Evolutionary conservation across 2,888 invertebrate genomes (phyloP).

Genomic region (Ormyrus nitidulus): DNA sequence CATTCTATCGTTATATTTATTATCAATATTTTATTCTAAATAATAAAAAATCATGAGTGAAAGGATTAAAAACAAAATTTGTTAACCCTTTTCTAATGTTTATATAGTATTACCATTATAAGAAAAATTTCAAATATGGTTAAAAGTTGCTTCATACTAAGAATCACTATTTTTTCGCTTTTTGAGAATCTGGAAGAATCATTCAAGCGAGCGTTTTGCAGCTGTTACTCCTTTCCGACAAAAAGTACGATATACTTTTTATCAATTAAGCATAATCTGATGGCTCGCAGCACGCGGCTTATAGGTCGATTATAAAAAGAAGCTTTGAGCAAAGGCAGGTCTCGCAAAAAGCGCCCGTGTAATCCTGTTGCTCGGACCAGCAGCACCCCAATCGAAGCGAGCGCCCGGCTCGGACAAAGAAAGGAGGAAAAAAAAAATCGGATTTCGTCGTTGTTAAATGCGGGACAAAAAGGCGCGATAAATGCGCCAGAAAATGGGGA

Average conservation of each 20-base stretch:
- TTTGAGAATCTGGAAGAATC: too few species aligned
- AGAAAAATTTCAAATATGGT: too few species aligned
- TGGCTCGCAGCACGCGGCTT: not conserved
- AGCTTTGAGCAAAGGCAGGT: not conserved
- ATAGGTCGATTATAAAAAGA: not conserved
- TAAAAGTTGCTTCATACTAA: too few species aligned
- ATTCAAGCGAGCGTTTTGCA: too few species aligned
- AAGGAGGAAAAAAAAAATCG: constrained; percentile 41
- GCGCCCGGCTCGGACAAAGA: not conserved
- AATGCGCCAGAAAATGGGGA: constrained; percentile 54
- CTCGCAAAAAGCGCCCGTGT: constrained; percentile 2
- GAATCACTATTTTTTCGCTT: too few species aligned
- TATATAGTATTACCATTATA: too few species aligned
- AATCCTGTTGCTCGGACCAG: constrained; percentile 37
- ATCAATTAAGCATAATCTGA: not conserved
- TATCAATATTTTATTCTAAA: too few species aligned
- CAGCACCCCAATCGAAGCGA: not conserved
- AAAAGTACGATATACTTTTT: not conserved
- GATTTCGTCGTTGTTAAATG: constrained; percentile 27
- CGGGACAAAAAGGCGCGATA: constrained; percentile 51
- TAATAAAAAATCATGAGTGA: too few species aligned
- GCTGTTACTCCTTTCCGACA: not conserved
- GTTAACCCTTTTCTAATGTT: too few species aligned
- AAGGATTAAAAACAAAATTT: too few species aligned
- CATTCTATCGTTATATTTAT: too few species aligned